Evolutionary conservation across 2,797 vertebrate species (phyloP).

Genomic region (Helostoma temminkii): DNA sequence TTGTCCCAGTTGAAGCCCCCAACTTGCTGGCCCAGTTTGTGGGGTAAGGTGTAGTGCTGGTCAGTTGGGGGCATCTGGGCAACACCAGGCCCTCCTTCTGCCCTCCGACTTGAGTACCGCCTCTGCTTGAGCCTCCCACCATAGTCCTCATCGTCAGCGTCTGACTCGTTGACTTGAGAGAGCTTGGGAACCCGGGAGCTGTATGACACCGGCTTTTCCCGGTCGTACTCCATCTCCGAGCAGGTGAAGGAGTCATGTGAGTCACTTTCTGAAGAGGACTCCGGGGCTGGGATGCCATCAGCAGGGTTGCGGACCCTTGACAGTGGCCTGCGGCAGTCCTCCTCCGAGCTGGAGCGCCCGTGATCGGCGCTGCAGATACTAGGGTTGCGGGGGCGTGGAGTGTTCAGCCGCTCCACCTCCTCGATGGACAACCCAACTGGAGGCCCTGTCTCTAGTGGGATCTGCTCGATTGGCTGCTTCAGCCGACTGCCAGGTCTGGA

Average conservation of each 20-base stretch:
- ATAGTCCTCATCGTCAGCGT: slow-evolving; percentile 96
- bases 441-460: slow-evolving; percentile 91
- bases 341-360: slow-evolving; percentile 95
- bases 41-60: slow-evolving; percentile 87
- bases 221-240: slow-evolving; percentile 98
- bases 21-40: slow-evolving; percentile 89
- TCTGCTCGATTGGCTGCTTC: slow-evolving; percentile 94
- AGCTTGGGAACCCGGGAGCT: slow-evolving; percentile 95
- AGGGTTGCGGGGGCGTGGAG: slow-evolving; percentile 94
- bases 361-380: slow-evolving; percentile 99
- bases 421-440: slow-evolving; percentile 96
- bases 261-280: slow-evolving; percentile 98
- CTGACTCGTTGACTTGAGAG: slow-evolving; percentile 97
- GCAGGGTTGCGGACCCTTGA: slow-evolving; percentile 95
- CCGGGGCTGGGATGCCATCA: slow-evolving; percentile 94
- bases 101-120: slow-evolving; percentile 92
- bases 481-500: slow-evolving; percentile 94
- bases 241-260: slow-evolving; percentile 99
- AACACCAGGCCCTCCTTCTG: slow-evolving; percentile 88
- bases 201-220: slow-evolving; percentile 91
- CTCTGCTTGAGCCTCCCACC: slow-evolving; percentile 91
- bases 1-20: slow-evolving; percentile 98
- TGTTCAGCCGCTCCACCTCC: slow-evolving; percentile 98
- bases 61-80: slow-evolving; percentile 78
- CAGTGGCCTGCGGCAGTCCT: slow-evolving; percentile 93